Conservation (phyloP, 2,113 vertebrate species). For the Hypanus sabinus region DNA sequence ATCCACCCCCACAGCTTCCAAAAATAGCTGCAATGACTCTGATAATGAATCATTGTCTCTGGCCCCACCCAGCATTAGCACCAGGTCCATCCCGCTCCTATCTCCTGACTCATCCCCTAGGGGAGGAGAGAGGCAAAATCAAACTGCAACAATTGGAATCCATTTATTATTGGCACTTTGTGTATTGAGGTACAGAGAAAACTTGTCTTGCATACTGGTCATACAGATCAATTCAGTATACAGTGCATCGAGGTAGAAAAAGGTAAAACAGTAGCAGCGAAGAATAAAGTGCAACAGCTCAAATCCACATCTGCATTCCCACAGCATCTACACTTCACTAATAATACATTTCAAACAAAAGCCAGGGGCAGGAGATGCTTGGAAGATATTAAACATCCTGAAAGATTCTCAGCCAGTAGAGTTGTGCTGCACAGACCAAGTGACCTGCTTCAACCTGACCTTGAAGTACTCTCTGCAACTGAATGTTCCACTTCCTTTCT, state of each 20-base stretch:
- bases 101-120: background rate
- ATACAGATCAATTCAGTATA: no score
- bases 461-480: no score
- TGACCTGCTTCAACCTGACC: no score
- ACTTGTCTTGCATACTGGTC: no score
- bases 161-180: no score
- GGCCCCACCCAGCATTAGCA: background rate
- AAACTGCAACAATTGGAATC: background rate
- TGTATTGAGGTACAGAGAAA: no score
- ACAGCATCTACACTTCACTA: background rate
- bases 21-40: background rate
- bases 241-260: no score
- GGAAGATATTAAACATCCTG: background rate
- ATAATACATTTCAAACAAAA: background rate
- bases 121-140: background rate
- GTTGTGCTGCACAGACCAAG: background rate
- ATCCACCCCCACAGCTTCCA: background rate
- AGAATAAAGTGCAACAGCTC: no score
- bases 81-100: background rate
- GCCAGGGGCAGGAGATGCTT: background rate
- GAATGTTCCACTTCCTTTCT: no score
- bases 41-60: background rate
- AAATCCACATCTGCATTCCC: background rate
- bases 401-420: background rate
- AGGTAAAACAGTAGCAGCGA: no score